These are phyloP conservation scores for Formicarius rufipectus DNA, from an alignment of 2,113 vertebrate species.

Conservation along the genomic window DNA sequence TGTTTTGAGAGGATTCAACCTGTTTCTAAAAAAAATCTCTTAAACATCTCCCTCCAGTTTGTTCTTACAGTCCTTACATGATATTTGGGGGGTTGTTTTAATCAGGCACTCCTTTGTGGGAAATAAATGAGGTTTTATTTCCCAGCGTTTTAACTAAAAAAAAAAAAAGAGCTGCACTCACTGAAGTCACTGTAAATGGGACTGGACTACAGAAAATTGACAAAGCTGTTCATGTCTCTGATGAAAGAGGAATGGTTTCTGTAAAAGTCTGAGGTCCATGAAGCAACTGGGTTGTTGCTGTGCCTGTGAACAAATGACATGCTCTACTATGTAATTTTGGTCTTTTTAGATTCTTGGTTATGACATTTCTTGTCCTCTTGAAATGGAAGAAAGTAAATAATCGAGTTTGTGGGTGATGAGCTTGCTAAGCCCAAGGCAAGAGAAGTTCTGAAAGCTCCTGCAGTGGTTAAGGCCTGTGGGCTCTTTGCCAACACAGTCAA, in stretches of 20 bases:
- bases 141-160: neutral
- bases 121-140: constrained; percentile 11
- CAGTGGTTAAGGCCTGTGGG: neutral
- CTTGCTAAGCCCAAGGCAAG: constrained; percentile 22
- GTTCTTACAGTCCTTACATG: neutral
- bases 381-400: constrained; percentile 51
- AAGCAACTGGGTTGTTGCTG: constrained; percentile 22
- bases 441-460: constrained; percentile 22
- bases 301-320: constrained; percentile 27
- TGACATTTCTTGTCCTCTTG: constrained; percentile 26
- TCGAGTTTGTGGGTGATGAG: constrained; percentile 21
- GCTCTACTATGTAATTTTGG: constrained; percentile 18
- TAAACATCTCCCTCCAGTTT: neutral
- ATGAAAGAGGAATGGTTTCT: constrained; percentile 36
- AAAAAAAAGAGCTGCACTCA: neutral
- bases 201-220: constrained; percentile 3
- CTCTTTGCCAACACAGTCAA: neutral
- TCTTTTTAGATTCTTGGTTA: constrained; percentile 31
- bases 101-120: neutral
- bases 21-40: neutral
- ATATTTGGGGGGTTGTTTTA: neutral
- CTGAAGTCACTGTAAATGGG: constrained; percentile 4
- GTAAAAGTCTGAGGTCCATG: neutral
- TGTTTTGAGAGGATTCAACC: neutral
- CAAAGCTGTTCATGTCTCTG: constrained; percentile 27